phyloP scores from a whole-genome alignment of 2,797 vertebrate genomes.

The Kryptopterus vitreolus region DNA sequence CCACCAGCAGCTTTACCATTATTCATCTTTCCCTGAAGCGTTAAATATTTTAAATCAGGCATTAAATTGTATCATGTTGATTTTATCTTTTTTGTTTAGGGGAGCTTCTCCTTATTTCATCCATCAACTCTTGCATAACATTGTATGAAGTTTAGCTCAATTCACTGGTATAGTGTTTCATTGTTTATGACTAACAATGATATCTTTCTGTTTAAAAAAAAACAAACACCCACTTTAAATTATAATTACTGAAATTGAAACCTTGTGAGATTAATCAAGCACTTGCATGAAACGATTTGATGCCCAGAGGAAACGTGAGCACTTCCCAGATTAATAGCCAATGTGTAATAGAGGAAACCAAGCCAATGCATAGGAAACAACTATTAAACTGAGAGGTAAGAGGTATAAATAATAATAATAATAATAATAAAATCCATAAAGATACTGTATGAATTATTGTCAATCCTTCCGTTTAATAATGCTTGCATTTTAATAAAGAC shows the following conservation, averaged over 20 bases:
- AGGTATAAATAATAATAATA: too few relatives aligned
- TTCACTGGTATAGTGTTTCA: too few relatives aligned
- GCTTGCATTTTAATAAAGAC: neutral
- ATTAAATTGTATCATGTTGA: too few relatives aligned
- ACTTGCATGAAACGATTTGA: neutral
- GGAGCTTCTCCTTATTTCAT: neutral
- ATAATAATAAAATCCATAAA: too few relatives aligned
- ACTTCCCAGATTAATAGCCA: conserved; percentile 6
- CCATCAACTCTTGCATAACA: neutral
- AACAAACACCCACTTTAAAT: too few relatives aligned
- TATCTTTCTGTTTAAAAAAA: neutral
- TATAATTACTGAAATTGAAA: neutral
- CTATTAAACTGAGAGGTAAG: neutral
- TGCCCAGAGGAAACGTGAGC: conserved; percentile 7
- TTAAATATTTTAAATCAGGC: too few relatives aligned
- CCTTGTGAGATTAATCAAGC: neutral
- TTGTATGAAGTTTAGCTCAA: neutral
- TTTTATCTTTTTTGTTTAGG: neutral
- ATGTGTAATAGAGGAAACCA: conserved; percentile 13
- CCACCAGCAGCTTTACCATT: neutral
- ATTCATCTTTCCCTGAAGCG: neutral
- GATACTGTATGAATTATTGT: neutral
- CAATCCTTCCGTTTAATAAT: neutral
- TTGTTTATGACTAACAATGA: neutral
- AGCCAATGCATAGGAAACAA: neutral